These are phyloP conservation scores for Trichonephila inaurata DNA, from an alignment of 1,140 invertebrate genomes.

Conservation along the genomic window DNA sequence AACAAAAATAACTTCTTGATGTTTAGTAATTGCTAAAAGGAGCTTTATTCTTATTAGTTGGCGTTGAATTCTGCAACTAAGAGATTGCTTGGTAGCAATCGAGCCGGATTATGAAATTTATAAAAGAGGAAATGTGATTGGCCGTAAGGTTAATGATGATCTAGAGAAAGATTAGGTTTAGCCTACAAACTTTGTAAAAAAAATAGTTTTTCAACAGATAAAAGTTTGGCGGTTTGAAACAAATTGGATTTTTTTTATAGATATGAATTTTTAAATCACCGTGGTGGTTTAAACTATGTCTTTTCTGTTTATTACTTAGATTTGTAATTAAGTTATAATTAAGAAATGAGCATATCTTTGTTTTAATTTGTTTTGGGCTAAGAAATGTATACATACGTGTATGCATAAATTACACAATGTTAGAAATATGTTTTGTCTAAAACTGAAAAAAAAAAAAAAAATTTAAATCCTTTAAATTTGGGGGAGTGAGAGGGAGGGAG, in stretches of 20 bases:
- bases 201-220: neutral
- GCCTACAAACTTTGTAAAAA: neutral
- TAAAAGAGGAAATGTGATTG: slow-evolving; percentile 40
- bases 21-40: slow-evolving; percentile 15
- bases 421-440: too few relatives aligned
- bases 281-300: neutral
- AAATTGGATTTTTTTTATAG: neutral
- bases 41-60: neutral
- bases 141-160: slow-evolving; percentile 21
- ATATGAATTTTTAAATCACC: neutral
- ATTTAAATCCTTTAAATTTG: too few relatives aligned
- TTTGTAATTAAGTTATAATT: neutral
- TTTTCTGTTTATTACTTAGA: neutral
- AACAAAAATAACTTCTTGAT: neutral
- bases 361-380: too few relatives aligned
- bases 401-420: too few relatives aligned
- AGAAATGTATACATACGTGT: too few relatives aligned
- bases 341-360: neutral
- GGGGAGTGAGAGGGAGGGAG: too few relatives aligned
- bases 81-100: neutral
- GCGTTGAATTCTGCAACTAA: neutral
- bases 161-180: slow-evolving; percentile 4
- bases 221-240: neutral
- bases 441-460: too few relatives aligned
- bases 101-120: slow-evolving; percentile 29